phyloP scores from a whole-genome alignment of 37 sponge, comb jelly and placozoan genomes.

The Aplysina aerophoba region DNA sequence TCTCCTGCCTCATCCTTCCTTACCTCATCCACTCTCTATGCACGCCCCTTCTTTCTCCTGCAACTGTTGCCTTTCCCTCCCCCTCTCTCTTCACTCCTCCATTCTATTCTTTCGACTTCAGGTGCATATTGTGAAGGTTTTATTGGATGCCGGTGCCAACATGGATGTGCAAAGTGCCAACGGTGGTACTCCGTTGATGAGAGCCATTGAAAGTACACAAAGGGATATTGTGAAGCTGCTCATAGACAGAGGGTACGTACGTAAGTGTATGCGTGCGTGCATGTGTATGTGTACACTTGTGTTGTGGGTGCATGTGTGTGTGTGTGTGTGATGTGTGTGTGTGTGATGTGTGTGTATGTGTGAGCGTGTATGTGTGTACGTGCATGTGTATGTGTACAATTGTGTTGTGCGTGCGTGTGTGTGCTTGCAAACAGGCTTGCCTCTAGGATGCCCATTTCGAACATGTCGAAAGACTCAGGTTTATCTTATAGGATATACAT shows the following conservation, averaged over 20 bases:
- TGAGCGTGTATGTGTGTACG: neutral
- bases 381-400: conserved; percentile 9
- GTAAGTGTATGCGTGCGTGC: conserved; percentile 30
- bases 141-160: conserved; percentile 79
- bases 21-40: neutral
- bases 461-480: no score
- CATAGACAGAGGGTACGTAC: conserved; percentile 82
- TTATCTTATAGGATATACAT: no score
- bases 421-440: neutral
- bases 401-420: no score
- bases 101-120: conserved; percentile 2
- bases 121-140: conserved; percentile 67
- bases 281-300: conserved; percentile 31
- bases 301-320: conserved; percentile 21
- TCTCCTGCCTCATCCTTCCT: neutral
- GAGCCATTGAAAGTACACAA: conserved; percentile 92
- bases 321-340: neutral
- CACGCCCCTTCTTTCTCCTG: neutral
- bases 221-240: conserved; percentile 76
- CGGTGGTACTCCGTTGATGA: conserved; percentile 98
- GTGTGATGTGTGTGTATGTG: no score
- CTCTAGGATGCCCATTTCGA: no score
- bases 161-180: conserved; percentile 89
- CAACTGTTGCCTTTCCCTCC: neutral
- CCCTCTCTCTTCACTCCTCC: neutral